Percentiles rank a stretch among this genome's conserved stretches.
phyloP scores from a whole-genome alignment of 2,797 vertebrate species.

The Clarias laeviceps region DNA sequence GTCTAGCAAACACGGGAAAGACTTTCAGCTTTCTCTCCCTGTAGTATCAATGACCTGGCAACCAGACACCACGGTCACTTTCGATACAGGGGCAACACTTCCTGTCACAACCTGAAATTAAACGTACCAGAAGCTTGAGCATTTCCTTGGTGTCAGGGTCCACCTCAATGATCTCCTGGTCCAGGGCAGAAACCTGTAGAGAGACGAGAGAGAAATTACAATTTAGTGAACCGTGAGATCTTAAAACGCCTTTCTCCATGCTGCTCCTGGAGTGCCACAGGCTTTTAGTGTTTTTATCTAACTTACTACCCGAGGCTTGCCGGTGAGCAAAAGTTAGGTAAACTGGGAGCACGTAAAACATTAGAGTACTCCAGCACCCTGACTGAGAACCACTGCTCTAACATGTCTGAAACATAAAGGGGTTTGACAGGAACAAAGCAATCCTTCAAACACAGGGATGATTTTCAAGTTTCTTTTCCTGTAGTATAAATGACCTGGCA shows the following conservation, averaged over 20 bases:
- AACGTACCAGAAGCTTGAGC: constrained; percentile 91
- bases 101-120: background rate
- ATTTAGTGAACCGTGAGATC: background rate
- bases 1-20: constrained; percentile 76
- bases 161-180: constrained; percentile 97
- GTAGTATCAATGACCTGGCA: constrained; percentile 67
- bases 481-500: constrained; percentile 67
- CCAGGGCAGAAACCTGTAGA: constrained; percentile 90
- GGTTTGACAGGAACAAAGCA: constrained; percentile 66
- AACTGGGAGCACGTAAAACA: background rate
- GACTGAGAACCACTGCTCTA: background rate
- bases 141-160: constrained; percentile 98
- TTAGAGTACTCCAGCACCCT: background rate
- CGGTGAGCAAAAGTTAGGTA: background rate
- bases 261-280: background rate
- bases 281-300: background rate
- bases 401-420: constrained; percentile 71
- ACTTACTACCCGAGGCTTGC: background rate
- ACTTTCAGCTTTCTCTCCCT: constrained; percentile 67
- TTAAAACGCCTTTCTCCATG: background rate
- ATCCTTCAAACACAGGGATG: constrained; percentile 75
- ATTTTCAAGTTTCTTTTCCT: constrained; percentile 66
- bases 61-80: constrained; percentile 63
- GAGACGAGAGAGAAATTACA: background rate
- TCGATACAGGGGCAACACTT: constrained; percentile 58